Evolutionary conservation across 2,888 invertebrate genomes (phyloP), one percentile per base, ranked within the genome.

Genomic region (Apamea monoglypha): DNA sequence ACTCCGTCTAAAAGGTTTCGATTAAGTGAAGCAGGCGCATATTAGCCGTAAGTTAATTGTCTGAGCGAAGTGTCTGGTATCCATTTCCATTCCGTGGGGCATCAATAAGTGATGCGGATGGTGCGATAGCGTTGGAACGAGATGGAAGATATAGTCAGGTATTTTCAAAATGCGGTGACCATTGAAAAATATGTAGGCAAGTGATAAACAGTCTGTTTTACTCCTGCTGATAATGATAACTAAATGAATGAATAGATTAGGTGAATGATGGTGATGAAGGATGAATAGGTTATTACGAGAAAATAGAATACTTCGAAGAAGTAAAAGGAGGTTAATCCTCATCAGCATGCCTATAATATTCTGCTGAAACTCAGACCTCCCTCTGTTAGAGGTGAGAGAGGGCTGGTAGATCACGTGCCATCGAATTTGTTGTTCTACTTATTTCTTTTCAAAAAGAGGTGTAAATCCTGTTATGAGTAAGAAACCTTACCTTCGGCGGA

Each of bases 401-500:
- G 14, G 5, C 18, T n/a, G 10, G 18, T 68, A 18, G n/a, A 40
- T 29, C 61, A 61, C 18, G 25, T 44, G 44, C 1, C 25, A 3
- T 32, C 2, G 5, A 32, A 0, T 25, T 69, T 47, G 70, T 32
- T 7, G 32, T 70, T n/a, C 14, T 71, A 12, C 18, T n/a, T 44
- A 47, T 59, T 59, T n/a, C 3, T 76, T 1, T 16, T 36, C 78
- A 29, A 2, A 25, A 25, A 59, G 12, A 44, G 32, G 12, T 21
- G 25, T 29, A 21, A 29, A n/a, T 1, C 29, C 32, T 14, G 25
- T 14, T 4, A 61, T 59, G 59, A 16, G 16, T 2, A 29, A 29
- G 5, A 29, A 6, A 1, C 0, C 95, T 96, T 92, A 99, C 99
- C 98, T 99, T 99, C 91, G 98, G 98, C 90, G 98, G 98, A 76